Base-by-base conservation (phyloP, 2,797 vertebrate genomes). In the Poliocrania exsul region DNA sequence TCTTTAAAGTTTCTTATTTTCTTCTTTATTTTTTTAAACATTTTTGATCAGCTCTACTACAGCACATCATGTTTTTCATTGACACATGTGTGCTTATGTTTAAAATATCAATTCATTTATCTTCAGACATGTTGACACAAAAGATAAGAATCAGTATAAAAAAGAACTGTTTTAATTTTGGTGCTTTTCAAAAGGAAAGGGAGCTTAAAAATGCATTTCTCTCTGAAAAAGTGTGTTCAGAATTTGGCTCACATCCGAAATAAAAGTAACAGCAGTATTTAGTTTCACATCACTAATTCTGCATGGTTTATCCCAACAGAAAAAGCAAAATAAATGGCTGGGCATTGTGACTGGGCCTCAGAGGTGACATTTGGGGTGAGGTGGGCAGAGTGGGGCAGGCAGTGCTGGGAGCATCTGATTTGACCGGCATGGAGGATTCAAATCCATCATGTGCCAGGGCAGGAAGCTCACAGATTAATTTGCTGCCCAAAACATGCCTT, bases 31-130 rank as follows among this genome's bases (percentile, higher is more conserved):
- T 81, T 74, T 70, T 75, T 6, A 5, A 62, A 54, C 10, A 56
- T 69, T 86, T 87, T 84, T 77, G 10, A 80, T 79, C 44, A 67
- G 44, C 5, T 49, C 23, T 66, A 53, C n/a, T 70, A 44, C 18
- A 82, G 35, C 47, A 62, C 23, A 72, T 54, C 35, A 29, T 44
- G 47, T 49, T 92, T 96, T 81, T 54, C 42, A 75, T 7, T 69
- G 86, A 81, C 54, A 91, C 4, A 7, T 62, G 17, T 14, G 66
- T 51, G 47, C 40, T 81, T 84, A 23, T 69, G 38, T 72, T 83
- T 79, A 58, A 93, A 91, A 61, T 91, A 91, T 75, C 11, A 58
- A 90, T 58, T 65, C 4, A 58, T 71, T 78, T 70, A 53, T 81
- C 81, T 85, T 42, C 56, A 60, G 56, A 92, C 67, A 82, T 31